Conservation (phyloP, 2,888 invertebrate species). For the Drosophila nigricruria region DNA sequence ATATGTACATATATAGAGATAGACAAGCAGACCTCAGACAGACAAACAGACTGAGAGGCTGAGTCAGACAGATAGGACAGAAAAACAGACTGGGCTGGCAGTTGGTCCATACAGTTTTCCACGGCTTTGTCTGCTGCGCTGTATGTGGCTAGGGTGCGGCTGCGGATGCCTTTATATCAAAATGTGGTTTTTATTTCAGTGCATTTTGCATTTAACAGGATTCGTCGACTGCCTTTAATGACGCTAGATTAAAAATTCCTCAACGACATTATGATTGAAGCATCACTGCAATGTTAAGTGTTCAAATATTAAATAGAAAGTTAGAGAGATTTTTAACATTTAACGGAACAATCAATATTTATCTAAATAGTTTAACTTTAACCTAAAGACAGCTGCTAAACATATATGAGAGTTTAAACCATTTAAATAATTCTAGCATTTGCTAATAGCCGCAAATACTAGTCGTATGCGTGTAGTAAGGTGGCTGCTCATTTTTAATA, state of each 20-base stretch:
- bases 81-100: conserved; percentile 48
- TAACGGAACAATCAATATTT: not conserved
- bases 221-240: conserved; percentile 38
- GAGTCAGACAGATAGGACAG: conserved; percentile 39
- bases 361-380: not conserved
- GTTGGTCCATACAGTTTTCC: conserved; percentile 60
- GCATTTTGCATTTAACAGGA: conserved; percentile 58
- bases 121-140: conserved; percentile 58
- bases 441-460: conserved; percentile 6
- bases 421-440: conserved; percentile 1
- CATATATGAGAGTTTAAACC: not conserved
- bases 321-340: not conserved
- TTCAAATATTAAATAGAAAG: not conserved
- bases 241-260: conserved; percentile 16
- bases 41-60: conserved; percentile 50
- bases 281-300: not conserved
- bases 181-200: conserved; percentile 76
- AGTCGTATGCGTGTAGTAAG: conserved; percentile 61
- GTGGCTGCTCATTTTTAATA: conserved; percentile 60
- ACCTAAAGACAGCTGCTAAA: not conserved
- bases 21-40: conserved; percentile 52
- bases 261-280: conserved; percentile 10
- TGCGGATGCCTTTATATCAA: conserved; percentile 70
- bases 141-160: conserved; percentile 55
- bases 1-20: conserved; percentile 5